Base-by-base conservation (phyloP, 1,140 invertebrate species). In the Ganaspis sp. region DNA sequence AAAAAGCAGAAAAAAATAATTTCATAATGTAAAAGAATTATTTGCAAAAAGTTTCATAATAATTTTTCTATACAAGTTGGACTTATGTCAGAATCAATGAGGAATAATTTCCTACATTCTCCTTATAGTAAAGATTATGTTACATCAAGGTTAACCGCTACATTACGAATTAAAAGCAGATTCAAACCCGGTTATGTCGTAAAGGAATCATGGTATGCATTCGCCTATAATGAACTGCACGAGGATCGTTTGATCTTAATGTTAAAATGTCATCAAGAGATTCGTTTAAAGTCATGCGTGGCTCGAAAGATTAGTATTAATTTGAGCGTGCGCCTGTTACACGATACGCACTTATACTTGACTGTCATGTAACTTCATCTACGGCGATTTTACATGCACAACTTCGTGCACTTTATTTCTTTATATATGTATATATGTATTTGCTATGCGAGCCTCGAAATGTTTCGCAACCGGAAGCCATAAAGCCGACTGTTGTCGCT, bases 221-320 rank as follows among this genome's bases (percentile, higher is more conserved):
- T 64, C 58, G 58, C 23, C 15, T 29, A 64, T 64, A 64, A 64
- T 64, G 58, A 29, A 64, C 26, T 26, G 58, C 58, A 64, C 15
- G 58, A 64, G 58, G 58, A 64, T 64, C 58, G 58, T 64, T 64
- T 64, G 58, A 64, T 64, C 58, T 64, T 64, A 64, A 64, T 64
- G 58, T 64, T 34, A 64, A 64, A 64, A 64, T 64, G 58, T 64
- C 58, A 64, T 64, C 58, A 29, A 64, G 58, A 64, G 58, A 64
- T 64, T 64, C 58, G 26, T 29, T 64, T 64, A 64, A 64, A 64
- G 26, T 64, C 58, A 64, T 64, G 26, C 26, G 15, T 29, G 12
- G 23, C 26, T 64, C 23, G 58, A 29, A 64, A 64, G 23, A 64
- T 64, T 64, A 64, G 58, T 26, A 64, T 64, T 64, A 64, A 64